Evolutionary conservation across 1,140 invertebrate genomes (phyloP).

Genomic region (Meloidogyne chitwoodi): DNA sequence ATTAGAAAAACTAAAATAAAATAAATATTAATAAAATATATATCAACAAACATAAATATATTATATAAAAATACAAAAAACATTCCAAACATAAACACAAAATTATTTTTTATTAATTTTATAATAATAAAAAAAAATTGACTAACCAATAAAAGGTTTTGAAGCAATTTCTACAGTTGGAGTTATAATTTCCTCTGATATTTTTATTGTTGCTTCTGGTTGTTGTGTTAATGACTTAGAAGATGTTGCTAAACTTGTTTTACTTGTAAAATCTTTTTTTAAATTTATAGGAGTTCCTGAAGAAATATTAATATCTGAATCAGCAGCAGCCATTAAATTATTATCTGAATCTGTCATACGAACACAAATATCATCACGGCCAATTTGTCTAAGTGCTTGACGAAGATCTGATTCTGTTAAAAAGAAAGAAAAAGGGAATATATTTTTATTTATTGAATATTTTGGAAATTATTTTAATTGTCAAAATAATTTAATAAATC

Average conservation of each 20-base stretch:
- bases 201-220: not conserved
- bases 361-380: slow-evolving; percentile 58
- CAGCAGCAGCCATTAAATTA: not conserved
- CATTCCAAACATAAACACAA: no score
- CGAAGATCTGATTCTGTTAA: slow-evolving; percentile 50
- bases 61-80: no score
- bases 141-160: not conserved
- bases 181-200: not conserved
- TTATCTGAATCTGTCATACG: slow-evolving; percentile 37
- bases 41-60: no score
- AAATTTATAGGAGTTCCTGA: slow-evolving; percentile 26
- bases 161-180: not conserved
- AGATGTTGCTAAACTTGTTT: slow-evolving; percentile 22
- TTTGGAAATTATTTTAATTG: no score
- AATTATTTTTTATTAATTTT: no score
- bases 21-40: no score
- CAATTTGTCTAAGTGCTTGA: slow-evolving; percentile 52
- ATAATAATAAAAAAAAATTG: not conserved
- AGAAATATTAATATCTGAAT: not conserved
- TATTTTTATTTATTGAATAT: no score
- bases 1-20: no score
- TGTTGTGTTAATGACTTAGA: not conserved
- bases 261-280: slow-evolving; percentile 29
- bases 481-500: no score
- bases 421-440: slow-evolving; percentile 6